Conservation (phyloP, 2,888 invertebrate genomes). For the Adela reaumurella region DNA sequence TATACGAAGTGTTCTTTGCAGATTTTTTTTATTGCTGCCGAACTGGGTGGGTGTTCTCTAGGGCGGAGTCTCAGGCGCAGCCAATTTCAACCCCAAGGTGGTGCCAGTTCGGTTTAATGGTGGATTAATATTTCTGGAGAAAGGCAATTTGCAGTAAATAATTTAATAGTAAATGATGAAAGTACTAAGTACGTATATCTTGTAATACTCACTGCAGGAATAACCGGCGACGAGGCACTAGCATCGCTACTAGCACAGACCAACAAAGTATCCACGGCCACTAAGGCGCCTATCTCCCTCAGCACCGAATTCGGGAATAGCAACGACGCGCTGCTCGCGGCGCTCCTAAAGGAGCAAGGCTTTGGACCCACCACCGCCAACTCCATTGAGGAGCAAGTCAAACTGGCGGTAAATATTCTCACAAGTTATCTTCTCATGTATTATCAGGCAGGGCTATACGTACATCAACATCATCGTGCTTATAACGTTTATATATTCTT, state of each 20-base stretch:
- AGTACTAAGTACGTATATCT: neutral
- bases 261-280: conserved; percentile 35
- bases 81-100: no score
- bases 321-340: conserved; percentile 67
- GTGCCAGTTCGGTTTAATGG: no score
- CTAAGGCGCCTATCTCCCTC: conserved; percentile 36
- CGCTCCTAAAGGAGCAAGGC: conserved; percentile 67
- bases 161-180: neutral
- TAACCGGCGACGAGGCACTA: conserved; percentile 43
- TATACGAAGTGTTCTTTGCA: no score
- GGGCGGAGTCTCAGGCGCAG: no score
- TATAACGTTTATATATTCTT: conserved; percentile 5
- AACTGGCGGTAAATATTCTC: conserved; percentile 48
- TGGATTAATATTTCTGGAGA: no score
- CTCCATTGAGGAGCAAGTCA: conserved; percentile 55
- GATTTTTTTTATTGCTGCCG: no score
- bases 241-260: conserved; percentile 35
- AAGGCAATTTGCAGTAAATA: conserved; percentile 4
- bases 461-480: conserved; percentile 4
- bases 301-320: conserved; percentile 59
- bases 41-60: no score
- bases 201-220: no score
- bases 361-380: conserved; percentile 69
- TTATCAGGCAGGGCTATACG: conserved; percentile 1
- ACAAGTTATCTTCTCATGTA: conserved; percentile 2